Evolutionary conservation across 1,140 invertebrate species (phyloP).

Genomic region (Bicyclus anynana): DNA sequence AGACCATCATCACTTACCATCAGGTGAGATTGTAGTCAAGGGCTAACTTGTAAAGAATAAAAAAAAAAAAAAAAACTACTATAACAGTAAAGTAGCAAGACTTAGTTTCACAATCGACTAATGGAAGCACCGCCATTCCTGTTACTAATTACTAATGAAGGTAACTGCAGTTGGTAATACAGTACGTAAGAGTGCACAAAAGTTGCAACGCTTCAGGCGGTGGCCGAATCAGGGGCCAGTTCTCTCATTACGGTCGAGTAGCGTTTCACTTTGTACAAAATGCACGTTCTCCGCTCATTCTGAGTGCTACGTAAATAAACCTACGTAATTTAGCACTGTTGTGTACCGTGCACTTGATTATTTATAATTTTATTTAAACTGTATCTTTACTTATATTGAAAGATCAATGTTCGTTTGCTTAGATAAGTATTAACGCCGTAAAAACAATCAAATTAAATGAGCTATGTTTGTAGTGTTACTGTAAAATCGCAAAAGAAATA

Average conservation of each 20-base stretch:
- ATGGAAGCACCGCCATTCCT: conserved; percentile 11
- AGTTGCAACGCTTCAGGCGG: conserved; percentile 13
- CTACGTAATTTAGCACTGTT: neutral
- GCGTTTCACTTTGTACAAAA: neutral
- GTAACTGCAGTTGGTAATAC: neutral
- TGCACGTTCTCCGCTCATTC: neutral
- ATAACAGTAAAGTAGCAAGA: neutral
- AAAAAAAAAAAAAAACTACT: no score
- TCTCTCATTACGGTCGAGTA: conserved; percentile 7
- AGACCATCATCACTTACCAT: no score
- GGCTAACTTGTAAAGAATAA: no score
- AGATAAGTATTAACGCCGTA: no score
- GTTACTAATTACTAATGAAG: conserved; percentile 10
- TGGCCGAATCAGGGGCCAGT: conserved; percentile 7
- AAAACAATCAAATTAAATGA: no score
- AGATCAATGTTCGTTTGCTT: no score
- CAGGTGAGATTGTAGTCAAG: no score
- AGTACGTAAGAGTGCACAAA: conserved; percentile 12
- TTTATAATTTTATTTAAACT: no score
- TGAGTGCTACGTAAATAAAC: neutral
- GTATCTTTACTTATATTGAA: no score
- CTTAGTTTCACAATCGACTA: neutral
- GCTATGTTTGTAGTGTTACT: no score
- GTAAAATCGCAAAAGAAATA: no score
- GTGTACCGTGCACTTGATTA: no score